Evolutionary conservation across 2,888 invertebrate genomes (phyloP).

Genomic region (Thymelicus lineola): DNA sequence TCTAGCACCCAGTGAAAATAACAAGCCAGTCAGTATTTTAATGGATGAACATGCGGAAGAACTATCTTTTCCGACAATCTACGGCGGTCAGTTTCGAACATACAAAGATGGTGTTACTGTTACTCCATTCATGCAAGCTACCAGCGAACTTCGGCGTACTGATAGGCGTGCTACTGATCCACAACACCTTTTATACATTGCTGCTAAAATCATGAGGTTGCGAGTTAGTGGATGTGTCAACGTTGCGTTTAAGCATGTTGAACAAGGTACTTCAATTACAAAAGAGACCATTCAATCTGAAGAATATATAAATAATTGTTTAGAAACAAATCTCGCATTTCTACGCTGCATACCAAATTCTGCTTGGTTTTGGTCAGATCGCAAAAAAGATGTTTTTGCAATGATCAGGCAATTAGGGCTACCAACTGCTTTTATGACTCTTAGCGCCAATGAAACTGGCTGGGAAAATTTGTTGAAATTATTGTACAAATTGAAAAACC

Average conservation of each 20-base stretch:
- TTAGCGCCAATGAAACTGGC: slow-evolving; percentile 62
- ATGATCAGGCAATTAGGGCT: slow-evolving; percentile 62
- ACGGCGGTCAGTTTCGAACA: slow-evolving; percentile 51
- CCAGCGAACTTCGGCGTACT: slow-evolving; percentile 47
- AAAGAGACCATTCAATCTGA: slow-evolving; percentile 45
- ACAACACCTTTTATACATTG: slow-evolving; percentile 53
- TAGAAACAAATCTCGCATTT: slow-evolving; percentile 50
- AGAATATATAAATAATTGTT: slow-evolving; percentile 49
- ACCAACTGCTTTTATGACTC: slow-evolving; percentile 61
- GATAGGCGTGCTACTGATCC: slow-evolving; percentile 55
- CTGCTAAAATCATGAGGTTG: slow-evolving; percentile 52
- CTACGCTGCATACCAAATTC: slow-evolving; percentile 56
- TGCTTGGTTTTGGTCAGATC: slow-evolving; percentile 56
- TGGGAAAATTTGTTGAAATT: slow-evolving; percentile 54
- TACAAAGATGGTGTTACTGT: slow-evolving; percentile 48
- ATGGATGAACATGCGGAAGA: slow-evolving; percentile 59
- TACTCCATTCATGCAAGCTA: slow-evolving; percentile 50
- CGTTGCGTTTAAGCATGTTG: slow-evolving; percentile 46
- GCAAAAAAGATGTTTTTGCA: slow-evolving; percentile 57
- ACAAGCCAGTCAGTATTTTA: slow-evolving; percentile 48
- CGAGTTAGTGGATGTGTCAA: slow-evolving; percentile 38
- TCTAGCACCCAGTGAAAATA: slow-evolving; percentile 39
- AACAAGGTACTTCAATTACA: slow-evolving; percentile 42
- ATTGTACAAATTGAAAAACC: slow-evolving; percentile 52
- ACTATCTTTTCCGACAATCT: slow-evolving; percentile 58